Base-by-base conservation (phyloP, 2,888 invertebrate species). In the Pelosia muscerda region DNA sequence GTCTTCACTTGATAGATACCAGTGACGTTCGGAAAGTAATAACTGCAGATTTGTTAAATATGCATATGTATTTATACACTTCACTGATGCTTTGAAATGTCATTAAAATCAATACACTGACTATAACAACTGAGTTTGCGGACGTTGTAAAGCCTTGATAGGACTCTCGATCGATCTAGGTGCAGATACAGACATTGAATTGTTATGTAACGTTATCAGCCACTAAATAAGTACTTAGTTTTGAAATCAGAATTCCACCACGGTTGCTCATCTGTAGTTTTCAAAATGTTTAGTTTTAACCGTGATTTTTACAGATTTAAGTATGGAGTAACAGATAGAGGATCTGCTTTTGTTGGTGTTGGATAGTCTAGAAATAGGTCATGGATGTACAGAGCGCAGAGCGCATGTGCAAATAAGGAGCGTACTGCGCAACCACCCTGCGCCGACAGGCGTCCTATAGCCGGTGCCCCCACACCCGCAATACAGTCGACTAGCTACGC, bases 311-410 rank as follows among this genome's bases (percentile, higher is more conserved):
- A 34, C 34, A 34, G 8, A 34, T 34, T 23, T 23, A 15, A 0
- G 28, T 53, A 22, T 31, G 31, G 23, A 15, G 54, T 54, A n/a
- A 25, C 6, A 54, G 22, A 31, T n/a, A 13, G 4, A 23, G 5
- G 28, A 23, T 54, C 22, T 53, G 25, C 19, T 49, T 54, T 59
- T 28, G 49, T 66, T 62, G 56, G 49, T 62, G 25, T 67, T 81
- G 75, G 75, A 75, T 73, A 80, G 76, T 81, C 80, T 84, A 84
- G 78, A 90, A 88, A 79, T 90, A 87, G 90, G 88, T 88, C 87
- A 87, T 72, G 75, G 81, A 74, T 78, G 83, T 73, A 57, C 66
- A 68, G 62, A 69, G 49, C 58, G 38, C 6, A 68, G 62, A 66
- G 83, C 90, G 90, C 90, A 88, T 82, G 89, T 86, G 87, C 84